Evolutionary conservation across 2,888 invertebrate genomes (phyloP).

Genomic region (Pseudococcus jackbeardsleyi): DNA sequence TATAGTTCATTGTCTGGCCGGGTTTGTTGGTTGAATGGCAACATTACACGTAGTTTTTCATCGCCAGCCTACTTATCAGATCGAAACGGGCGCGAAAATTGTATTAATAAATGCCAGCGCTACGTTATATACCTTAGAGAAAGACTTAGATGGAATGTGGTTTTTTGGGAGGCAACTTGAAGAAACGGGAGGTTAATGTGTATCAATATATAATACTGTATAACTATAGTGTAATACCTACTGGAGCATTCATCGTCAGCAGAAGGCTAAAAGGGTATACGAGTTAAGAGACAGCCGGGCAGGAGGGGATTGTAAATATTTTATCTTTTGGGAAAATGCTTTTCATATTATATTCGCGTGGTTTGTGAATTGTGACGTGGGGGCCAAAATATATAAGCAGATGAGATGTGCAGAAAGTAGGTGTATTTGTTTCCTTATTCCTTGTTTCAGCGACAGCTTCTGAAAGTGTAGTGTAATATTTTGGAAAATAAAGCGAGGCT

Average conservation of each 20-base stretch:
- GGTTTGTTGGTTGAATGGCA: neutral
- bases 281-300: neutral
- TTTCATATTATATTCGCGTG: neutral
- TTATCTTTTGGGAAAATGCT: neutral
- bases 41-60: conserved; percentile 1
- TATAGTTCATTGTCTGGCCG: conserved; percentile 4
- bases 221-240: neutral
- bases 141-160: neutral
- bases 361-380: neutral
- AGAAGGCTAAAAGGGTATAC: neutral
- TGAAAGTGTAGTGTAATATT: neutral
- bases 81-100: conserved; percentile 4
- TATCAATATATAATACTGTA: neutral
- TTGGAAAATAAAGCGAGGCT: neutral
- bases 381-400: neutral
- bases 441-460: neutral
- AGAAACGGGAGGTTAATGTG: neutral
- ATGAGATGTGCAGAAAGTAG: neutral
- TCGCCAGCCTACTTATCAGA: conserved; percentile 1
- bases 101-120: neutral
- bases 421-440: neutral
- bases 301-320: neutral
- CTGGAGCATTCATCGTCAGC: neutral
- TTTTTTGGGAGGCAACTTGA: neutral
- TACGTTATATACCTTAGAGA: neutral